These are phyloP conservation scores for Heliothis peltigera DNA, from an alignment of 2,888 invertebrate genomes.

Conservation along the genomic window DNA sequence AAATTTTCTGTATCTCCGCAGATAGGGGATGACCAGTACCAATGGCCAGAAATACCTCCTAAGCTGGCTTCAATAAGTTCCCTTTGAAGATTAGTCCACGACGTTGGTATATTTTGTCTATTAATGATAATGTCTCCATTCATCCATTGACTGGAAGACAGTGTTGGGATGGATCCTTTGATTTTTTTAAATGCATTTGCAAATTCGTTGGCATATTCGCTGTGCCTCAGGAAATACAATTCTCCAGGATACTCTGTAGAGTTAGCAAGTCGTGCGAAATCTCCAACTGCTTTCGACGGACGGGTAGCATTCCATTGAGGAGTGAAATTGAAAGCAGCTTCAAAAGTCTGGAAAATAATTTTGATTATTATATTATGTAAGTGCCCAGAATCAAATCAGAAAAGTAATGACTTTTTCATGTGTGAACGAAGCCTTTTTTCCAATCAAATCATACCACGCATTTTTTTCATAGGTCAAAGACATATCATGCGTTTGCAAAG, in stretches of 20 bases:
- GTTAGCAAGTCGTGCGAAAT: slow-evolving; percentile 59
- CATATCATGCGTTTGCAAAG: too few species aligned
- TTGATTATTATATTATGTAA: neutral
- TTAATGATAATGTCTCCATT: slow-evolving; percentile 75
- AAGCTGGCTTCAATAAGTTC: slow-evolving; percentile 87
- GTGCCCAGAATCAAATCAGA: neutral
- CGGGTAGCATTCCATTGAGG: slow-evolving; percentile 86
- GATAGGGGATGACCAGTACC: slow-evolving; percentile 88
- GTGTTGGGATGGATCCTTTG: slow-evolving; percentile 65
- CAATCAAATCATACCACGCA: neutral
- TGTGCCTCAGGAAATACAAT: slow-evolving; percentile 85
- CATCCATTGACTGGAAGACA: slow-evolving; percentile 79
- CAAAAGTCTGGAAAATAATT: slow-evolving; percentile 74
- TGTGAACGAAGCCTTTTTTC: neutral
- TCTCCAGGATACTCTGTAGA: slow-evolving; percentile 68
- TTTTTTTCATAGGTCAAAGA: too few species aligned
- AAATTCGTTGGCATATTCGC: slow-evolving; percentile 89
- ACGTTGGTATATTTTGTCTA: slow-evolving; percentile 87
- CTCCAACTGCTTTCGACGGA: slow-evolving; percentile 10
- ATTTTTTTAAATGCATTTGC: slow-evolving; percentile 70
- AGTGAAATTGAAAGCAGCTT: slow-evolving; percentile 83
- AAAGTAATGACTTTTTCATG: neutral
- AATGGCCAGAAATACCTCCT: slow-evolving; percentile 86
- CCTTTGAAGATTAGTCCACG: slow-evolving; percentile 90
- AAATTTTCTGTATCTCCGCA: slow-evolving; percentile 89